Base-by-base conservation (phyloP, 2,797 vertebrate genomes). In the Sphenodon punctatus region DNA sequence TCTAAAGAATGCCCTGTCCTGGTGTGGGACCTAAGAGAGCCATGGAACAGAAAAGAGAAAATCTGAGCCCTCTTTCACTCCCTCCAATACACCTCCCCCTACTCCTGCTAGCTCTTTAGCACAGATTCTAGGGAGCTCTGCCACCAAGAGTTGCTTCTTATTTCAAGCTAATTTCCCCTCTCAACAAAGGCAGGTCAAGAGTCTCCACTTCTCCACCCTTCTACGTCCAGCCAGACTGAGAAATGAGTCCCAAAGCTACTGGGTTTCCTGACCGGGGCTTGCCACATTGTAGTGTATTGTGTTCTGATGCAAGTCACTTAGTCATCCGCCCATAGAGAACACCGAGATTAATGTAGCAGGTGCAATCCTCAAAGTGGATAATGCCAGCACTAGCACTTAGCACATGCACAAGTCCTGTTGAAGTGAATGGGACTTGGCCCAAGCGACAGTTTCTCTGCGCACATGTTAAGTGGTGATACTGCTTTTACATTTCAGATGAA, bases 141-240 rank as follows among this genome's bases (percentile, higher is more conserved):
- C 73, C 59, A 59, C 46, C 6, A 51, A 67, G 80, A 82, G 82
- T 43, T 45, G 32, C 38, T 17, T 71, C 32, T 76, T 59, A 66
- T 74, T 82, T 76, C 67, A 66, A 66, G 80, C 53, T 68, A 76
- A 36, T 53, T 82, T 82, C 80, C 73, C 70, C 67, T 59, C 51
- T 59, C 30, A 82, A 82, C 80, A 82, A 82, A 82, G 53, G 67
- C 73, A 76, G 73, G 73, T 65, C 67, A 82, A 32, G 25, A 32
- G 45, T n/a, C 51, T 65, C 55, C 58, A 30, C 23, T 59, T 36
- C 71, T 59, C 80, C 73, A 71, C 80, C 80, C 80, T 65, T 76
- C 66, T 73, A 75, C 56, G 36, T 32, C 51, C 65, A 76, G 53
- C 30, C 72, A 51, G 25, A 70, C 23, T 10, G 11, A 67, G 34